These are phyloP conservation scores for Fregata magnificens DNA, from an alignment of 2,113 vertebrate species.

Conservation along the genomic window DNA sequence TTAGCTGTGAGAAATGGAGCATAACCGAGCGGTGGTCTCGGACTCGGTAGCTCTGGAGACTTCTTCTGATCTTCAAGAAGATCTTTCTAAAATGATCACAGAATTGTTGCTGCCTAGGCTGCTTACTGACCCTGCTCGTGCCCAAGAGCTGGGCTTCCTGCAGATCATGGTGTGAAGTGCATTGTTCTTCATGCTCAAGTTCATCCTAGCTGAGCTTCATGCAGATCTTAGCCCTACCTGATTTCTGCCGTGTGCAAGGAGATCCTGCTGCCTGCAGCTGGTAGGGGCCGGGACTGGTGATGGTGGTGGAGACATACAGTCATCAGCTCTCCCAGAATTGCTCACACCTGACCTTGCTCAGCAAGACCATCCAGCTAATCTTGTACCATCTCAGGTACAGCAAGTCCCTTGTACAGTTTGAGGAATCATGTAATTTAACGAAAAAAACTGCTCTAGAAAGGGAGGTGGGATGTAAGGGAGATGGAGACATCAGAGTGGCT, in stretches of 20 bases:
- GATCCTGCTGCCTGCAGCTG: not conserved
- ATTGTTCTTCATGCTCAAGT: not conserved
- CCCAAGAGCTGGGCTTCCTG: not conserved
- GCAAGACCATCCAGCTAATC: not conserved
- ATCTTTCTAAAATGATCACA: not conserved
- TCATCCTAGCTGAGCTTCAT: not conserved
- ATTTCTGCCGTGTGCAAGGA: not conserved
- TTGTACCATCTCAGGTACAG: not conserved
- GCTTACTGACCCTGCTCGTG: not conserved
- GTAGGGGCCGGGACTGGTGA: not conserved
- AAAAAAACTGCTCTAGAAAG: conserved; percentile 18
- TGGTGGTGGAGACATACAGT: not conserved
- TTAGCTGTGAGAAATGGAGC: not conserved
- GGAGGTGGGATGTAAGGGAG: conserved; percentile 60
- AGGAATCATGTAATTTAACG: not conserved
- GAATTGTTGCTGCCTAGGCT: not conserved
- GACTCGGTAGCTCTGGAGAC: not conserved
- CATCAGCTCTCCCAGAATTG: not conserved
- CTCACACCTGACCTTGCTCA: not conserved
- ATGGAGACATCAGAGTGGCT: conserved; percentile 59
- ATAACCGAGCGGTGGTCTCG: not conserved
- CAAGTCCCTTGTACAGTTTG: not conserved
- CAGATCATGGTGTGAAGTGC: not conserved
- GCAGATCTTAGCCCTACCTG: not conserved
- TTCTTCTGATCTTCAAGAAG: not conserved